phyloP scores from a whole-genome alignment of 2,888 invertebrate genomes.

The Melanostoma mellinum region DNA sequence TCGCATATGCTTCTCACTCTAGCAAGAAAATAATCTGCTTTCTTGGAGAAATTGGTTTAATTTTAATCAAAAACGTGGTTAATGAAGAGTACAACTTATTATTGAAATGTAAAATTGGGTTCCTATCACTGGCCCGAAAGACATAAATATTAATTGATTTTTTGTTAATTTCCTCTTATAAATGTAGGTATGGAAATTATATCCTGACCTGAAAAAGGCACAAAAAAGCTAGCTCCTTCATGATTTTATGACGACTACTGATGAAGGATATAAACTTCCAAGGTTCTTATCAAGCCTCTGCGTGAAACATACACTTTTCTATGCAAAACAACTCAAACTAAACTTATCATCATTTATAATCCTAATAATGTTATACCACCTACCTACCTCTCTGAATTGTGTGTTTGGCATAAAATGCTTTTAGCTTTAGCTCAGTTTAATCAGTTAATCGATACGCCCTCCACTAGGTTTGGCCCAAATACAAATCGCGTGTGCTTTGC shows the following conservation, averaged over 20 bases:
- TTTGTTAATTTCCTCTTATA: too few species aligned
- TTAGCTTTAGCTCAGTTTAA: conserved; percentile 41
- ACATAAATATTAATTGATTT: too few species aligned
- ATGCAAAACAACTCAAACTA: conserved; percentile 25
- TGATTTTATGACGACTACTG: not conserved
- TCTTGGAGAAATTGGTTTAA: too few species aligned
- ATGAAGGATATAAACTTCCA: not conserved
- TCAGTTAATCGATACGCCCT: conserved; percentile 70
- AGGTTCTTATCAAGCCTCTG: conserved; percentile 2
- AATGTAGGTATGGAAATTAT: too few species aligned
- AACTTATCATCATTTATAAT: conserved; percentile 22
- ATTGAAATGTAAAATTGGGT: too few species aligned
- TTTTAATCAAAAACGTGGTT: too few species aligned
- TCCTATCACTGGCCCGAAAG: too few species aligned
- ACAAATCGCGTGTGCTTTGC: conserved; percentile 55
- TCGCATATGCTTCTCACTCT: too few species aligned
- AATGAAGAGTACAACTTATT: too few species aligned
- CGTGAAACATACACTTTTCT: conserved; percentile 17
- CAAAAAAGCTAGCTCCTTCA: too few species aligned
- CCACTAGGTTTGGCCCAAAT: conserved; percentile 52
- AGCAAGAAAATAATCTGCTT: too few species aligned
- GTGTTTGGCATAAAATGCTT: conserved; percentile 33
- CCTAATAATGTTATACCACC: not conserved
- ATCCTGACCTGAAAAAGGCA: too few species aligned
- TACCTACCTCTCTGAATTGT: conserved; percentile 1